Percentiles rank a stretch among this genome's conserved stretches.
Conservation (phyloP, 2,797 vertebrate species). For the Argyrosomus regius region DNA sequence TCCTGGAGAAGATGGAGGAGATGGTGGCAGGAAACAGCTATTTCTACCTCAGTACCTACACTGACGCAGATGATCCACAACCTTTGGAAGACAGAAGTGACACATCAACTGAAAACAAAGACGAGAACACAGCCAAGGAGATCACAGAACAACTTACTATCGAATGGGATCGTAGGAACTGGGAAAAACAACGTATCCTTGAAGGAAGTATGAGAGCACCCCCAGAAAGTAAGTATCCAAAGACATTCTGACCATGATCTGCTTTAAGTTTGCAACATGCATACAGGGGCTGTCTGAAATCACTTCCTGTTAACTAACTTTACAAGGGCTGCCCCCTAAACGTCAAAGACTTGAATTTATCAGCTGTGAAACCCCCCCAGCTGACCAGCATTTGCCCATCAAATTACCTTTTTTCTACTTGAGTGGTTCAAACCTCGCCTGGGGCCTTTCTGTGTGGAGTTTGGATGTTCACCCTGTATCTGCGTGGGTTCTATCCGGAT, state of each 20-base stretch:
- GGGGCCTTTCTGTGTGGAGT: no score
- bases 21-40: conserved; percentile 36
- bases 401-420: no score
- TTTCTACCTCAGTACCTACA: conserved; percentile 11
- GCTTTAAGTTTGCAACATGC: no score
- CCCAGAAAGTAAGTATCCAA: background rate
- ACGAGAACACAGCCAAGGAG: background rate
- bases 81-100: background rate
- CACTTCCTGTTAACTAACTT: no score
- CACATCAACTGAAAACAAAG: background rate
- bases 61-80: background rate
- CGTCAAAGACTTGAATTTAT: no score
- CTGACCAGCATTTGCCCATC: no score
- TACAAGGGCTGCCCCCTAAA: no score
- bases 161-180: conserved; percentile 25
- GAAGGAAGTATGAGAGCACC: rapidly evolving
- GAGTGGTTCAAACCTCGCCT: no score
- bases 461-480: no score
- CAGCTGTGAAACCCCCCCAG: no score
- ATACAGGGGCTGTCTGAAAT: no score
- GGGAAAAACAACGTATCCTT: background rate
- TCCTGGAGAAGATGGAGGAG: conserved; percentile 44
- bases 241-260: background rate
- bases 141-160: conserved; percentile 11
- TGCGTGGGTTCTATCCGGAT: no score